Conservation (phyloP, 2,797 vertebrate genomes). For the Bradypodion pumilum region DNA sequence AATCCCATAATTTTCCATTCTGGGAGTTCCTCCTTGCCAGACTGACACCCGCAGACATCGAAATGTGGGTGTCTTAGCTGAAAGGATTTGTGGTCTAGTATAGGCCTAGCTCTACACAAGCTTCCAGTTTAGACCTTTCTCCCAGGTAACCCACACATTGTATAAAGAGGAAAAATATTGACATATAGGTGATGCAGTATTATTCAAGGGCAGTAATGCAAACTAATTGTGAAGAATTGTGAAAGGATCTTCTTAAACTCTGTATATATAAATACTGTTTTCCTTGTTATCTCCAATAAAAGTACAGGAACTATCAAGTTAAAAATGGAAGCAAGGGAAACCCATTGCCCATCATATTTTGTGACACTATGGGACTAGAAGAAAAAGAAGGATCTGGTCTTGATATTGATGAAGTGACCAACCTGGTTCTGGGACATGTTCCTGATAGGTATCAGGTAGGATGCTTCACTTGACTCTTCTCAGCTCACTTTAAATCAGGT, state of each 20-base stretch:
- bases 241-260: background rate
- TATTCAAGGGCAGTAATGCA: background rate
- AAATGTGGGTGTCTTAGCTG: too few relatives aligned
- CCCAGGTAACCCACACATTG: background rate
- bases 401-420: slow-evolving; percentile 65
- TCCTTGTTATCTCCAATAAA: background rate
- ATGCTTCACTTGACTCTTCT: background rate
- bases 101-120: too few relatives aligned
- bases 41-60: too few relatives aligned
- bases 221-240: too few relatives aligned
- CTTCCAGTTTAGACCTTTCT: too few relatives aligned
- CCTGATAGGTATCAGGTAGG: slow-evolving; percentile 69
- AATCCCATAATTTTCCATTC: too few relatives aligned
- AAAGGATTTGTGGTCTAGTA: too few relatives aligned
- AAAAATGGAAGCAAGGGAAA: slow-evolving; percentile 62
- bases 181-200: background rate
- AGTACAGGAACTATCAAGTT: slow-evolving; percentile 73
- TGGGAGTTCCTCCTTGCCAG: too few relatives aligned
- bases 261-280: slow-evolving; percentile 30
- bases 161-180: too few relatives aligned
- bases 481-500: background rate
- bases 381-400: slow-evolving; percentile 64
- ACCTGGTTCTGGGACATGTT: slow-evolving; percentile 70
- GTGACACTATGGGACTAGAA: slow-evolving; percentile 78
- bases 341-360: slow-evolving; percentile 67